Evolutionary conservation across 2,888 invertebrate genomes (phyloP).

Genomic region (Maniola hyperantus): DNA sequence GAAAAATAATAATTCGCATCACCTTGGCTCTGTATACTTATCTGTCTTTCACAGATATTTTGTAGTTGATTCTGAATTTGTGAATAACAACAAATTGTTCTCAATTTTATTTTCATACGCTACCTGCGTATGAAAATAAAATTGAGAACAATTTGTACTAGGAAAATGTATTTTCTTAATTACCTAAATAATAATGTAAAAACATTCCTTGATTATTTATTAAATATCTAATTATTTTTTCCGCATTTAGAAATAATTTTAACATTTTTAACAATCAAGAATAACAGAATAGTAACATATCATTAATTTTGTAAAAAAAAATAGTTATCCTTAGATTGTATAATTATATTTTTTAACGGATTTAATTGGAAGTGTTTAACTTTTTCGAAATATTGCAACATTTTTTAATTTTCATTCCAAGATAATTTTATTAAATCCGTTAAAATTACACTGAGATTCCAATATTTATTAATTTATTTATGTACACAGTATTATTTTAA

Average conservation of each 20-base stretch:
- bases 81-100: too few species aligned
- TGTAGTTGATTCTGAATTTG: not conserved
- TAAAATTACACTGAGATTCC: not conserved
- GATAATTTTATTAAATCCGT: not conserved
- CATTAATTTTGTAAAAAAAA: constrained; percentile 49
- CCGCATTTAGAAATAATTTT: constrained; percentile 36
- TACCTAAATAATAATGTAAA: not conserved
- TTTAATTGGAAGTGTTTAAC: not conserved
- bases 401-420: not conserved
- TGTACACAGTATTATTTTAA: constrained; percentile 5
- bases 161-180: not conserved
- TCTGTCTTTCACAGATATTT: not conserved
- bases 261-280: constrained; percentile 60
- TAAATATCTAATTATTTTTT: constrained; percentile 37
- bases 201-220: constrained; percentile 30
- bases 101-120: not conserved
- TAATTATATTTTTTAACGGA: not conserved
- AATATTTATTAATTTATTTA: not conserved
- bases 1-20: too few species aligned
- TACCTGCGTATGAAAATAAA: too few species aligned
- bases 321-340: not conserved
- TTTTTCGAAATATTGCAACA: not conserved
- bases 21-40: too few species aligned
- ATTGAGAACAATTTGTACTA: not conserved
- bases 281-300: constrained; percentile 77